These are phyloP conservation scores for Pantherophis guttatus DNA, from an alignment of 2,113 vertebrate species.

Conservation along the genomic window DNA sequence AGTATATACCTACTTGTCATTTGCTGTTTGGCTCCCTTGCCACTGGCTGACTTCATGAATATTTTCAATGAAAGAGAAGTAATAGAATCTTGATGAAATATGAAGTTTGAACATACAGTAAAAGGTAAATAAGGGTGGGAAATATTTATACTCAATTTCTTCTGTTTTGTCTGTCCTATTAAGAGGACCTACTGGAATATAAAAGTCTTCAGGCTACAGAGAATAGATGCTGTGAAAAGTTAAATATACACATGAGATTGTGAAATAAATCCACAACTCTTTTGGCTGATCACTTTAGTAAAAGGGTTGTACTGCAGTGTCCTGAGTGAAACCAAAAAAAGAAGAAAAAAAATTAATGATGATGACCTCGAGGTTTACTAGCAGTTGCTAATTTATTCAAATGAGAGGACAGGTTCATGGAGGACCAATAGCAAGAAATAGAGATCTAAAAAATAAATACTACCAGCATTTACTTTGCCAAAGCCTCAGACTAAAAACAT, in stretches of 20 bases:
- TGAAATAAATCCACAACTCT: neutral
- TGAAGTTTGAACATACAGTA: neutral
- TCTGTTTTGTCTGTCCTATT: neutral
- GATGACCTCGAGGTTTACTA: neutral
- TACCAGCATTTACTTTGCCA: neutral
- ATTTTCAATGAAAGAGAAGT: neutral
- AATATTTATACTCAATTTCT: neutral
- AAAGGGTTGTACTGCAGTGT: neutral
- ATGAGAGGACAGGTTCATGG: neutral
- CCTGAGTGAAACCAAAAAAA: neutral
- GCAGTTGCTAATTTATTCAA: neutral
- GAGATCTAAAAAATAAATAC: neutral
- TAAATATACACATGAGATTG: neutral
- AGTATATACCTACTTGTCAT: neutral
- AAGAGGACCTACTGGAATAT: neutral
- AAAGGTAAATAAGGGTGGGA: neutral
- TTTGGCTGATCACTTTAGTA: neutral
- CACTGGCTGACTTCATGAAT: neutral
- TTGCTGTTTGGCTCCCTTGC: neutral
- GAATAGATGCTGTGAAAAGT: neutral
- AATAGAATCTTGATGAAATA: neutral
- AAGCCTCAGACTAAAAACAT: conserved; percentile 3
- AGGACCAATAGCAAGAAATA: neutral
- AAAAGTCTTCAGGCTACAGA: neutral
- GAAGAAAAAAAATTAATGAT: neutral